Evolutionary conservation across 2,888 invertebrate genomes (phyloP).

Genomic region (Drosophila picticornis): DNA sequence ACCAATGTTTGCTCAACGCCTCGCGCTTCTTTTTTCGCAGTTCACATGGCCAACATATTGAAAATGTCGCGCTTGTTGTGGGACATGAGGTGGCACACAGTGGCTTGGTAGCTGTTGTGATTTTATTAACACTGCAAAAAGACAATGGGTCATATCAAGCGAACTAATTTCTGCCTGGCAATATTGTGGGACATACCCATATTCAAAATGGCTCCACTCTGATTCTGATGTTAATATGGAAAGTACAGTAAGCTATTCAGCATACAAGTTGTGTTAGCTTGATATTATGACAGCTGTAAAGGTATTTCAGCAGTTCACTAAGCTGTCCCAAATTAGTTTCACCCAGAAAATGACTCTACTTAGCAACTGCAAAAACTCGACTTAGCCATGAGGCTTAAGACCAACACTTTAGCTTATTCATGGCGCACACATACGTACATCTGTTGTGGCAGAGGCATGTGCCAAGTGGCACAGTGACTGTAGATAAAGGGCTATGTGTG

Average conservation of each 20-base stretch:
- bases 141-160: not conserved
- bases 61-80: constrained; percentile 54
- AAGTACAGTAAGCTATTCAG: no score
- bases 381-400: constrained; percentile 29
- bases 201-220: not conserved
- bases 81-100: not conserved
- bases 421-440: constrained; percentile 11
- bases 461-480: constrained; percentile 41
- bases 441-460: not conserved
- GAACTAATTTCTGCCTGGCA: constrained; percentile 46
- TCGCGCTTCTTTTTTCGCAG: constrained; percentile 29
- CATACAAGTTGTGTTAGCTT: not conserved
- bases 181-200: constrained; percentile 22
- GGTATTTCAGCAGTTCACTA: constrained; percentile 8
- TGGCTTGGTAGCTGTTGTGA: constrained; percentile 27
- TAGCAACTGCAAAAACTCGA: constrained; percentile 11
- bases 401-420: constrained; percentile 47
- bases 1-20: constrained; percentile 56
- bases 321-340: constrained; percentile 49
- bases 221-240: not conserved
- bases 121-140: constrained; percentile 45
- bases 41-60: constrained; percentile 46
- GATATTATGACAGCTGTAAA: constrained; percentile 27
- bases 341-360: constrained; percentile 16
- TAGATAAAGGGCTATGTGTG: constrained; percentile 45